A percentile compares a stretch with the other conserved stretches of the same genome.
Evolutionary conservation across 2,797 vertebrate species (phyloP).

Genomic region (Poecilia gillii): DNA sequence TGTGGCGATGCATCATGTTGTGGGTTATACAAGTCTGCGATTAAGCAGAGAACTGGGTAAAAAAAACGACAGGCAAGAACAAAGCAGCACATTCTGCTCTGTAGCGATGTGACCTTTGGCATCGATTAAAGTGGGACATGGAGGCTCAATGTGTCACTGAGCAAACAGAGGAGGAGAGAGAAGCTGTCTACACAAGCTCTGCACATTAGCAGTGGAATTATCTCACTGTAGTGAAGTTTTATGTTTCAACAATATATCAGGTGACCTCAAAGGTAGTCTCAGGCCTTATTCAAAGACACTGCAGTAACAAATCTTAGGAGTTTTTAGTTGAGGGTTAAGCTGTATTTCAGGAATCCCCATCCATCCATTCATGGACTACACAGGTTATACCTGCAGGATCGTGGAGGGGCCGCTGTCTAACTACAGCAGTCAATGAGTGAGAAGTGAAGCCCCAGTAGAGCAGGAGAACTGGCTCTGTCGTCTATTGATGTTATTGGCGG

Average conservation of each 20-base stretch:
- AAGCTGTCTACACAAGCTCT: neutral
- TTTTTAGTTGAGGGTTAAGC: neutral
- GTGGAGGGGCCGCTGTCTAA: no score
- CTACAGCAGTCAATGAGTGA: no score
- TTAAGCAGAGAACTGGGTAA: slow-evolving; percentile 20
- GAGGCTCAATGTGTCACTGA: slow-evolving; percentile 20
- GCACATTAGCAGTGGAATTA: neutral
- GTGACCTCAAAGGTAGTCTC: neutral
- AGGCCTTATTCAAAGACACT: neutral
- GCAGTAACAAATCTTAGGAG: neutral
- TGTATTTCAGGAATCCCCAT: neutral
- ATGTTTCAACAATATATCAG: neutral
- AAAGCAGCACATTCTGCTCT: slow-evolving; percentile 55
- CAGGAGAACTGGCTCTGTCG: no score
- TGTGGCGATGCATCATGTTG: neutral
- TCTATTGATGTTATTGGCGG: no score
- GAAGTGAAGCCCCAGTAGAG: no score
- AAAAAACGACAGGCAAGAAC: slow-evolving; percentile 46
- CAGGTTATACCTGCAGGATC: no score
- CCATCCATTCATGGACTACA: no score
- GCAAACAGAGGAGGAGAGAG: slow-evolving; percentile 9
- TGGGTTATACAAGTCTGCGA: slow-evolving; percentile 44
- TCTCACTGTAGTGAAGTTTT: neutral
- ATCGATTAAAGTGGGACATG: slow-evolving; percentile 26
- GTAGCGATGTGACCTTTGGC: slow-evolving; percentile 57